Conservation (phyloP, 2,113 vertebrate genomes). For the Monarcha castaneiventris region DNA sequence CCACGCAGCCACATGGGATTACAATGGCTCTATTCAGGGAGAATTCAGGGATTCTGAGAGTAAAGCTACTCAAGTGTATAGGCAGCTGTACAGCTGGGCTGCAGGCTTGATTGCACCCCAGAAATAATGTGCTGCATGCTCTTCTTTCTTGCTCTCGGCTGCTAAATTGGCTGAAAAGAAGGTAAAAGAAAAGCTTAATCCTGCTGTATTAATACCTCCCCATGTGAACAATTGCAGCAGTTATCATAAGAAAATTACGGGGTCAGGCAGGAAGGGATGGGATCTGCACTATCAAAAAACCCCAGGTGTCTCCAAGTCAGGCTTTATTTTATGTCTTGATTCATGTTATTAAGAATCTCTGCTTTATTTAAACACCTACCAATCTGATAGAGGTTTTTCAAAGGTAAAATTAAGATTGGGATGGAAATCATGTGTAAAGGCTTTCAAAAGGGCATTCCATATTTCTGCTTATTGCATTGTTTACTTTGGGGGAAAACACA, state of each 20-base stretch:
- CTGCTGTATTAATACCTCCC: neutral
- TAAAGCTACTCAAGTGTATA: neutral
- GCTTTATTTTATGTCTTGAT: neutral
- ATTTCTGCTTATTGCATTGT: neutral
- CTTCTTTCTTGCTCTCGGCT: neutral
- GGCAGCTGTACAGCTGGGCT: slow-evolving; percentile 11
- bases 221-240: neutral
- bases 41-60: neutral
- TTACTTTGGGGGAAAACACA: neutral
- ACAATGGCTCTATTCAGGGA: neutral
- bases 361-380: neutral
- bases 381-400: neutral
- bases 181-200: slow-evolving; percentile 1
- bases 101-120: neutral
- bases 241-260: neutral
- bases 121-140: neutral
- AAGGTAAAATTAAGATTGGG: neutral
- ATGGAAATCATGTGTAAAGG: neutral
- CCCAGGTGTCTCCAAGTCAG: neutral
- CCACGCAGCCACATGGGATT: neutral
- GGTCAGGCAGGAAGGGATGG: neutral
- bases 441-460: neutral
- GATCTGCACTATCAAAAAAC: neutral
- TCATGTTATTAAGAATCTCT: neutral
- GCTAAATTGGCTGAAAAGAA: slow-evolving; percentile 16